Evolutionary conservation across 2,888 invertebrate genomes (phyloP).

Genomic region (Diarsia rubi): DNA sequence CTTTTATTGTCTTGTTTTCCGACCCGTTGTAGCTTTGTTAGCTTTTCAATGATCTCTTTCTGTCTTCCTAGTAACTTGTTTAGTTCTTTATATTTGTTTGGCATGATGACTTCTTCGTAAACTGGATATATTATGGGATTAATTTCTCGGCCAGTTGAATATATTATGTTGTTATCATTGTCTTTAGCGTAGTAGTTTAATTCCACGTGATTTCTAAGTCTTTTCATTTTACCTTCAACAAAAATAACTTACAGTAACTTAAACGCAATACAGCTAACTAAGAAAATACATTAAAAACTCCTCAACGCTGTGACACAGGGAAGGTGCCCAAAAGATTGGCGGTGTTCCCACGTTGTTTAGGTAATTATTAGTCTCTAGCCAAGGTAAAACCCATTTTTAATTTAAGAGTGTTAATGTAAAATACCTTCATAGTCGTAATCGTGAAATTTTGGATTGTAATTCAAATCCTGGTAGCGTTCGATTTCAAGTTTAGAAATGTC

Average conservation of each 20-base stretch:
- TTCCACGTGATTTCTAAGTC: not conserved
- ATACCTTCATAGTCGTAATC: not conserved
- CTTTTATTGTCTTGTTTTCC: not conserved
- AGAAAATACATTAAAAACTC: not conserved
- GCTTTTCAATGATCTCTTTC: slow-evolving; percentile 61
- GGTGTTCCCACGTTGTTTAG: not conserved
- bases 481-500: not conserved
- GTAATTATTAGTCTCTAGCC: not conserved
- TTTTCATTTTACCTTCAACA: not conserved
- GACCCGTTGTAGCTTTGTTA: slow-evolving; percentile 53
- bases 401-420: not conserved
- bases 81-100: not conserved
- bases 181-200: not conserved
- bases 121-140: slow-evolving; percentile 6
- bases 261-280: not conserved
- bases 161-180: not conserved
- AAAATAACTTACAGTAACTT: not conserved
- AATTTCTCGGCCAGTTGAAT: slow-evolving; percentile 10
- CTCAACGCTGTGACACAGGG: not conserved
- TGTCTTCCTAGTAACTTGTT: slow-evolving; percentile 58
- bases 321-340: not conserved
- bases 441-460: not conserved
- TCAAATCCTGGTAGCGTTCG: not conserved
- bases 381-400: not conserved
- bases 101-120: not conserved